A percentile compares a stretch with the other conserved stretches of the same genome.
phyloP scores from a whole-genome alignment of 2,888 invertebrate genomes.

The Homarus gammarus region DNA sequence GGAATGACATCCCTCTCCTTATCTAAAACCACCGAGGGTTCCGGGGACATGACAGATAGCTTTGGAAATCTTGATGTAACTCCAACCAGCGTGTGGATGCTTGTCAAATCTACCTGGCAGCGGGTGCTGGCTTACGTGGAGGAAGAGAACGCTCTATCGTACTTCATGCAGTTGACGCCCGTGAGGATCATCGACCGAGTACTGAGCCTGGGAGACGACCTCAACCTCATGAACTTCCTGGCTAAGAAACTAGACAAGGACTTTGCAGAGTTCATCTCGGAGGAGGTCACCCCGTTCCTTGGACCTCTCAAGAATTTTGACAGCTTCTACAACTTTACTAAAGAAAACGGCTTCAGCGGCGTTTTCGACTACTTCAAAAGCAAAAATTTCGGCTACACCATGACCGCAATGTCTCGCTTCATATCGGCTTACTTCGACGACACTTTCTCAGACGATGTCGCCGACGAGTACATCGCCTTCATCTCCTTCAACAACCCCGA shows the following conservation, averaged over 20 bases:
- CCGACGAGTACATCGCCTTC: slow-evolving; percentile 44
- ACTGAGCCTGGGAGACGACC: slow-evolving; percentile 53
- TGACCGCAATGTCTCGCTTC: slow-evolving; percentile 37
- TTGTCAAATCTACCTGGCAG: slow-evolving; percentile 56
- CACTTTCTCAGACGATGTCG: slow-evolving; percentile 39
- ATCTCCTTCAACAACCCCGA: slow-evolving; percentile 59
- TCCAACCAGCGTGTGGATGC: slow-evolving; percentile 38
- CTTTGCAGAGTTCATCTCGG: slow-evolving; percentile 49
- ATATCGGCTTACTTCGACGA: slow-evolving; percentile 54
- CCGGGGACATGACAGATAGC: background rate
- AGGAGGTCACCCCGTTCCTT: slow-evolving; percentile 38
- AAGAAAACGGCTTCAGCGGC: slow-evolving; percentile 25
- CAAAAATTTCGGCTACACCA: slow-evolving; percentile 14
- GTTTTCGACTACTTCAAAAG: slow-evolving; percentile 42
- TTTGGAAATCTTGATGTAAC: background rate
- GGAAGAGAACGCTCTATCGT: slow-evolving; percentile 42
- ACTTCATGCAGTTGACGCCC: slow-evolving; percentile 51
- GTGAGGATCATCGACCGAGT: slow-evolving; percentile 48
- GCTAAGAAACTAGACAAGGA: slow-evolving; percentile 58
- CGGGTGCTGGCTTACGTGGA: slow-evolving; percentile 57
- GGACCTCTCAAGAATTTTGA: slow-evolving; percentile 51
- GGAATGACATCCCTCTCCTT: background rate
- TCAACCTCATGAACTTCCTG: slow-evolving; percentile 53
- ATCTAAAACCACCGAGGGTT: background rate
- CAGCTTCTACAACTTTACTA: slow-evolving; percentile 40